These are phyloP conservation scores for Harmothoe impar DNA, from an alignment of 2,888 invertebrate species.

Conservation along the genomic window DNA sequence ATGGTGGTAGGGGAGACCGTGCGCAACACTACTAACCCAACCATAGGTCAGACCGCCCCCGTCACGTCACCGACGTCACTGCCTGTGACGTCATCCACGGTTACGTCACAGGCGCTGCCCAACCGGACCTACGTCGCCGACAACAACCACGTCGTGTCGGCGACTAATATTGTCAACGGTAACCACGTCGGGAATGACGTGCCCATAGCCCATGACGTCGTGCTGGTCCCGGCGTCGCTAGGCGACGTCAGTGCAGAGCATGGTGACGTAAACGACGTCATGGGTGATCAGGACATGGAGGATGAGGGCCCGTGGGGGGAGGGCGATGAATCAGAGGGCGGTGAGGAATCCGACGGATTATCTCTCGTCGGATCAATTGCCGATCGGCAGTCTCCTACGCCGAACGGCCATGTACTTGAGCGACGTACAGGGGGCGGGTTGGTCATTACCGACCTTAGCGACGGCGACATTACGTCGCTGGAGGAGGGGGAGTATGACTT, in stretches of 20 bases:
- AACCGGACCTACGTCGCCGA: no score
- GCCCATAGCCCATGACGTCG: no score
- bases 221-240: background rate
- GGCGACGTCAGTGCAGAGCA: background rate
- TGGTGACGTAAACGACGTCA: conserved; percentile 6
- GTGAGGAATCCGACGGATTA: background rate
- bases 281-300: conserved; percentile 4
- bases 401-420: background rate
- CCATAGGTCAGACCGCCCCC: background rate
- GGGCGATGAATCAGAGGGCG: background rate
- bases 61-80: background rate
- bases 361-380: background rate
- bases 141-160: no score
- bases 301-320: conserved; percentile 8
- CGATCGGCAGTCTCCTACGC: background rate
- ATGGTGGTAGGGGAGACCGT: conserved; percentile 43
- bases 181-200: no score
- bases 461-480: background rate
- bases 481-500: conserved; percentile 51
- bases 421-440: background rate
- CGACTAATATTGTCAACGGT: no score
- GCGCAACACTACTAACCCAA: background rate
- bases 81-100: background rate
- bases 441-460: conserved; percentile 41
- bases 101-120: no score